phyloP scores from a whole-genome alignment of 2,113 vertebrate species.

The Vulpes vulpes region DNA sequence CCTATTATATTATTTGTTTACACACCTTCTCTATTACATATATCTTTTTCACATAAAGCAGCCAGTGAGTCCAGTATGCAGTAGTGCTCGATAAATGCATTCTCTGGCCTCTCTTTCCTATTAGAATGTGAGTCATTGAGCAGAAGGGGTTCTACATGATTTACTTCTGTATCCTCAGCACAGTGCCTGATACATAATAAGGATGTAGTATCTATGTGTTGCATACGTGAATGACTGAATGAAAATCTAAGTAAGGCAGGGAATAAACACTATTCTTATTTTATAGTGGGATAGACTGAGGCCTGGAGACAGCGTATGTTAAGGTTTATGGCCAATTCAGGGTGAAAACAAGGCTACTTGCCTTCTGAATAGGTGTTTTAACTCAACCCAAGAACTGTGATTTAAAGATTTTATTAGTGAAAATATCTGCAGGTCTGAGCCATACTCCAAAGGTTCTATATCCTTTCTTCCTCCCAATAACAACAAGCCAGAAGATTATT shows the following conservation, averaged over 20 bases:
- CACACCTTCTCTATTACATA: neutral
- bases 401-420: slow-evolving; percentile 49
- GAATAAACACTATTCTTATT: slow-evolving; percentile 47
- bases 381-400: neutral
- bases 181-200: neutral
- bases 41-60: neutral
- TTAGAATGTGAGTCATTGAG: neutral
- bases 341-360: slow-evolving; percentile 31
- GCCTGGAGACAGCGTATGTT: neutral
- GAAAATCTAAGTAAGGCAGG: neutral
- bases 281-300: neutral
- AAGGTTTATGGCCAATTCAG: slow-evolving; percentile 17
- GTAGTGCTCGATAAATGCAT: neutral
- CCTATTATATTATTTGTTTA: neutral
- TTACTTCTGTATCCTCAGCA: neutral
- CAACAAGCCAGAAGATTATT: neutral
- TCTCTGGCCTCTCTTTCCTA: neutral
- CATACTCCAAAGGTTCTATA: neutral
- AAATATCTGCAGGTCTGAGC: neutral
- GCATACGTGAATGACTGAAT: neutral
- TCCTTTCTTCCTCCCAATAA: neutral
- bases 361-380: slow-evolving; percentile 49
- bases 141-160: neutral
- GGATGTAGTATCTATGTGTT: neutral
- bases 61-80: neutral